These are phyloP conservation scores for Patiria miniata DNA, from an alignment of 35 echinoderm and acorn worm genomes.

Conservation along the genomic window DNA sequence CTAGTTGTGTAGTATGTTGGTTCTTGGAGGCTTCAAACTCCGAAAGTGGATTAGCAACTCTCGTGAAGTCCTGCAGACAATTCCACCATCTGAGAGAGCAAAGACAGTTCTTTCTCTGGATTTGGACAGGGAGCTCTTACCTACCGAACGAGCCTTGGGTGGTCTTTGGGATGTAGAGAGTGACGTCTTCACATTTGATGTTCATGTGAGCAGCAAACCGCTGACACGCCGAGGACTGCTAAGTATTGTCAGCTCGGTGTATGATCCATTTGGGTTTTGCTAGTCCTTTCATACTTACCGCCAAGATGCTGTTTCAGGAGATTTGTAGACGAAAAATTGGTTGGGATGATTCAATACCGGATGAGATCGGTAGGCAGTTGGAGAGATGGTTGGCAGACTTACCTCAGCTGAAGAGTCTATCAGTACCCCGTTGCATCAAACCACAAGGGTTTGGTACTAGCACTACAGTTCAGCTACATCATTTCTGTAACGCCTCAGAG, in stretches of 20 bases:
- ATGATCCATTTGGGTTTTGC: slow-evolving; percentile 55
- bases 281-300: slow-evolving; percentile 41
- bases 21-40: slow-evolving; percentile 16
- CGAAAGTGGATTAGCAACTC: slow-evolving; percentile 41
- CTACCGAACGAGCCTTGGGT: slow-evolving; percentile 42
- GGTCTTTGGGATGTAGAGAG: slow-evolving; percentile 49
- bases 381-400: slow-evolving; percentile 37
- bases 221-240: slow-evolving; percentile 57
- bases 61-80: slow-evolving; percentile 27
- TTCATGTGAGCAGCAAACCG: slow-evolving; percentile 49
- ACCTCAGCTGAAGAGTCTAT: slow-evolving; percentile 4
- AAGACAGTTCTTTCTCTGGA: slow-evolving; percentile 25
- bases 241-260: slow-evolving; percentile 49
- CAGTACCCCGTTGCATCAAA: slow-evolving; percentile 49
- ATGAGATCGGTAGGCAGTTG: neutral
- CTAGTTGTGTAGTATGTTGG: too few species aligned
- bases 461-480: slow-evolving; percentile 30
- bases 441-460: slow-evolving; percentile 44
- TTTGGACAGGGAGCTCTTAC: slow-evolving; percentile 19
- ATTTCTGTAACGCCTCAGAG: slow-evolving; percentile 52
- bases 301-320: slow-evolving; percentile 56
- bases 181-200: slow-evolving; percentile 55
- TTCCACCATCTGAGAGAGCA: slow-evolving; percentile 33
- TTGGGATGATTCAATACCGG: slow-evolving; percentile 57
- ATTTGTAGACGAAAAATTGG: slow-evolving; percentile 38